phyloP scores from a whole-genome alignment of 1,140 invertebrate genomes.

The Centruroides sculpturatus region DNA sequence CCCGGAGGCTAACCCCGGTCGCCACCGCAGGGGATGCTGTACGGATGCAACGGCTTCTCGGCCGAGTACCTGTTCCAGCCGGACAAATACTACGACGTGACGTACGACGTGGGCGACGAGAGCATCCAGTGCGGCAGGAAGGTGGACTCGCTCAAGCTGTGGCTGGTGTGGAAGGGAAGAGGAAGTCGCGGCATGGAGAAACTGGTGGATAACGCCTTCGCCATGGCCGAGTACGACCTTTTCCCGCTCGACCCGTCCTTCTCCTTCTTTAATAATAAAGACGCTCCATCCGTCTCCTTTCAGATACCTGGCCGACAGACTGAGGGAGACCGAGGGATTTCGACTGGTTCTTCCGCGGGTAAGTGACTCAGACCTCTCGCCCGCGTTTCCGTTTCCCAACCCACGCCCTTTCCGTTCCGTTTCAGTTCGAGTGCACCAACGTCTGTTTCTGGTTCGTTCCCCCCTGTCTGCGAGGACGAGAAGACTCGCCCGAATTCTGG shows the following conservation, averaged over 20 bases:
- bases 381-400: too few species aligned
- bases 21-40: conserved; percentile 62
- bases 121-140: conserved; percentile 96
- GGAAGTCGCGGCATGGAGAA: conserved; percentile 78
- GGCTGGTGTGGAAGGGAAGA: conserved; percentile 95
- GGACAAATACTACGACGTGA: conserved; percentile 94
- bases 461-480: conserved; percentile 61
- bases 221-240: conserved; percentile 37
- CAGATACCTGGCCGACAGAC: conserved; percentile 46
- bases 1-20: neutral
- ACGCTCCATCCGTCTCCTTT: neutral
- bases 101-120: conserved; percentile 96
- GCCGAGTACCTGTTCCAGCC: conserved; percentile 98
- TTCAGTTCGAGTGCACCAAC: conserved; percentile 78
- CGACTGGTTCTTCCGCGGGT: conserved; percentile 42
- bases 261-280: too few species aligned
- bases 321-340: conserved; percentile 53
- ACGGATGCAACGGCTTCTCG: conserved; percentile 89
- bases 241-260: too few species aligned
- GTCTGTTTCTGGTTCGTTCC: conserved; percentile 99
- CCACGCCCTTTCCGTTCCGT: too few species aligned
- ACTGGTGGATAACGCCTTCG: conserved; percentile 81
- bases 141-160: conserved; percentile 97
- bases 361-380: neutral
- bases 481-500: conserved; percentile 51